Evolutionary conservation across 1,140 invertebrate species (phyloP).

Genomic region (Zaprionus inermis): DNA sequence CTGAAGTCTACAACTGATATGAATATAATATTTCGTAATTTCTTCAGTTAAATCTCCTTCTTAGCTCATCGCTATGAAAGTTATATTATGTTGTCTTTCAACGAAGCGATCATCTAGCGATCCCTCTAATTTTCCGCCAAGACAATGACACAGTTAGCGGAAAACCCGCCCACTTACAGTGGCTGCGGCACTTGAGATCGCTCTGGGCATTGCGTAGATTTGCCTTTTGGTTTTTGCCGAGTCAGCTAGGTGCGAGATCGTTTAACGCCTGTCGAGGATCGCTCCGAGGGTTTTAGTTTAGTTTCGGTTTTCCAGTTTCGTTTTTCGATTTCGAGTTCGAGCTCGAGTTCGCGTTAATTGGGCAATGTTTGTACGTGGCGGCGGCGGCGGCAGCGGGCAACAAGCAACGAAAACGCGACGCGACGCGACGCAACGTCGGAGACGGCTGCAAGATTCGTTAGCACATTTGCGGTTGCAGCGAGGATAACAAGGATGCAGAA

Average conservation of each 20-base stretch:
- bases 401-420: no score
- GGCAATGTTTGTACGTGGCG: constrained; percentile 60
- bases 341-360: constrained; percentile 73
- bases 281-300: constrained; percentile 11
- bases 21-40: no score
- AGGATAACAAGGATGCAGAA: constrained; percentile 67
- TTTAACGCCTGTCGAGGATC: constrained; percentile 60
- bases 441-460: constrained; percentile 72
- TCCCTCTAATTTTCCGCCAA: constrained; percentile 3
- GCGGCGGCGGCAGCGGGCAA: constrained; percentile 33
- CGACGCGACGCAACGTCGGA: constrained; percentile 35
- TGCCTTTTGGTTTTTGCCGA: constrained; percentile 48
- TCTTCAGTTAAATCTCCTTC: neutral
- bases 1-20: no score
- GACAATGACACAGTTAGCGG: neutral
- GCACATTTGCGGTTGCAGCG: constrained; percentile 73
- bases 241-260: constrained; percentile 75
- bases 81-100: neutral
- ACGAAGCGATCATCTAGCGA: neutral
- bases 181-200: constrained; percentile 19
- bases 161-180: constrained; percentile 13
- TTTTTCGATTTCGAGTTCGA: constrained; percentile 8
- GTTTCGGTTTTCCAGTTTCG: constrained; percentile 9
- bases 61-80: neutral
- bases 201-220: constrained; percentile 6